Evolutionary conservation across 2,888 invertebrate genomes (phyloP).

Genomic region (Gonocerus acuteangulatus): DNA sequence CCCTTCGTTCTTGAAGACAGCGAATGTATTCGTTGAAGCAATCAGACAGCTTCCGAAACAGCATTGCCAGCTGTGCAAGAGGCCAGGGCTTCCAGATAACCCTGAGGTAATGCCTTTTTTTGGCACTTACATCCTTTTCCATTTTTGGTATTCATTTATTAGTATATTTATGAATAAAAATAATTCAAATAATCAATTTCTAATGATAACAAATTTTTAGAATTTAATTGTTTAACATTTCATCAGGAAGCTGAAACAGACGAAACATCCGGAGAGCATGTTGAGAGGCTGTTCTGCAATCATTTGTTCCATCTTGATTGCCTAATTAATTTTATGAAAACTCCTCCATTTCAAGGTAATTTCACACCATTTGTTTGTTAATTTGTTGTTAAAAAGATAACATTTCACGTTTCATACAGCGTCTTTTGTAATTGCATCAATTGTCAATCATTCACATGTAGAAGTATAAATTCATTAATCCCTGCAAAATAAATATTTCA

Average conservation of each 20-base stretch:
- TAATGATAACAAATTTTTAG: too few species aligned
- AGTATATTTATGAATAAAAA: background rate
- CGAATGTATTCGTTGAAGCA: conserved; percentile 55
- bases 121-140: too few species aligned
- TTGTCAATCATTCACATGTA: too few species aligned
- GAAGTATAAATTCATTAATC: too few species aligned
- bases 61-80: conserved; percentile 56
- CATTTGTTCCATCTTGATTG: conserved; percentile 65
- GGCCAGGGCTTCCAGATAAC: conserved; percentile 52
- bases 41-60: conserved; percentile 55
- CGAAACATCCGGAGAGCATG: conserved; percentile 52
- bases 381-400: too few species aligned
- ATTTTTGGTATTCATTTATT: background rate
- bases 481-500: too few species aligned
- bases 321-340: conserved; percentile 58
- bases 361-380: conserved; percentile 32
- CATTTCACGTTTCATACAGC: too few species aligned
- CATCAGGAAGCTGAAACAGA: conserved; percentile 51
- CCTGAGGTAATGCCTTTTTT: conserved; percentile 47
- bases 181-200: background rate
- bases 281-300: conserved; percentile 64
- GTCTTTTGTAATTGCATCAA: too few species aligned
- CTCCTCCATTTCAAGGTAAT: conserved; percentile 65
- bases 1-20: conserved; percentile 55
- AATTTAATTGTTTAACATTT: too few species aligned